Percentiles rank a stretch among this genome's conserved stretches.
Conservation (phyloP, 2,888 invertebrate species). For the Lochmaea capreae region DNA sequence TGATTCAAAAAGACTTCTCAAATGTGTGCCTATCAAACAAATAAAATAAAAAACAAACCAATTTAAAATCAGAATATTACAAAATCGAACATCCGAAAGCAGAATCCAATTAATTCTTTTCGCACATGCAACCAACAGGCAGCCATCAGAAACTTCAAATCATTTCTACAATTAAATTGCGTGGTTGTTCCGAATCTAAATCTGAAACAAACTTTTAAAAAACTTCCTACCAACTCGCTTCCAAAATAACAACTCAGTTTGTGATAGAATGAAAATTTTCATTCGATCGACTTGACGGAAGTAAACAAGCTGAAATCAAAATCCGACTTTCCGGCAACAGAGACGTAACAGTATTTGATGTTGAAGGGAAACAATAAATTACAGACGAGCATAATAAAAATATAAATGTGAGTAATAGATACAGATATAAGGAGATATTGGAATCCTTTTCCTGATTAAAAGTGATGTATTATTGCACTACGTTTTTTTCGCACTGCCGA, state of each 20-base stretch:
- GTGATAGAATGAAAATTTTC: conserved; percentile 29
- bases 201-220: conserved; percentile 29
- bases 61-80: neutral
- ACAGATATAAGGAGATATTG: too few species aligned
- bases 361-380: neutral
- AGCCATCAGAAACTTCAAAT: conserved; percentile 17
- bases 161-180: conserved; percentile 20
- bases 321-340: conserved; percentile 10
- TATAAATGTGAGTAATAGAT: neutral
- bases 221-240: conserved; percentile 9
- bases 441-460: too few species aligned
- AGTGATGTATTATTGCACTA: too few species aligned
- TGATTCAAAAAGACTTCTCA: too few species aligned
- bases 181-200: conserved; percentile 7
- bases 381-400: too few species aligned
- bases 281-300: conserved; percentile 22
- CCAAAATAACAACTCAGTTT: conserved; percentile 30
- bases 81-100: neutral
- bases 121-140: conserved; percentile 26
- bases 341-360: neutral
- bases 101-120: conserved; percentile 29
- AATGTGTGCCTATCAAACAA: neutral
- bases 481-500: too few species aligned
- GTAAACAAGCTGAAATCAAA: conserved; percentile 40
- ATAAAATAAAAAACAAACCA: neutral